Evolutionary conservation across 2,113 vertebrate species (phyloP).

Genomic region (Zingel zingel): DNA sequence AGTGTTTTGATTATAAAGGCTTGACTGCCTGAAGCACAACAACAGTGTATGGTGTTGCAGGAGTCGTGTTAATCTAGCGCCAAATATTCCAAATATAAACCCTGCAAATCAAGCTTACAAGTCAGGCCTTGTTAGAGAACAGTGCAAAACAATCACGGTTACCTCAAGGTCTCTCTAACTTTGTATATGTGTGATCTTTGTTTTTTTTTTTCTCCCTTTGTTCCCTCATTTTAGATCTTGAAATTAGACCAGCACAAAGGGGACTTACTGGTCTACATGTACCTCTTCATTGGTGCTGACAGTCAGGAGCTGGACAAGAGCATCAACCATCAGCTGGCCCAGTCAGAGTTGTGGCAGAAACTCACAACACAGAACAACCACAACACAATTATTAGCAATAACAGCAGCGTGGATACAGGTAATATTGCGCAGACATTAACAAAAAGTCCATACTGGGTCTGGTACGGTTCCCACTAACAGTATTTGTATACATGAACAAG

Average conservation of each 20-base stretch:
- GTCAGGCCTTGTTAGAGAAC: neutral
- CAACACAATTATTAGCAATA: neutral
- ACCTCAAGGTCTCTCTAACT: neutral
- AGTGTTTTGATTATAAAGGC: slow-evolving; percentile 4
- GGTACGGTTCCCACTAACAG: neutral
- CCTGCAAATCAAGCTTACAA: slow-evolving; percentile 8
- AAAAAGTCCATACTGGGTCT: neutral
- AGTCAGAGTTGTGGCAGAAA: slow-evolving; percentile 84
- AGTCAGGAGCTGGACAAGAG: slow-evolving; percentile 83
- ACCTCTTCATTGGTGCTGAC: slow-evolving; percentile 87
- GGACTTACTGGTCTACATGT: slow-evolving; percentile 82
- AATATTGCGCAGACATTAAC: neutral
- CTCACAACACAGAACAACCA: slow-evolving; percentile 8
- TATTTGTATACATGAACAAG: neutral
- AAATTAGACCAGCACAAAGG: slow-evolving; percentile 85
- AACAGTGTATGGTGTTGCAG: neutral
- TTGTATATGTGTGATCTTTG: neutral
- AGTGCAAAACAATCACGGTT: neutral
- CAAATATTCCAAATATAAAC: slow-evolving; percentile 9
- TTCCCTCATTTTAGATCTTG: slow-evolving; percentile 82
- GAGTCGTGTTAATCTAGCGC: neutral
- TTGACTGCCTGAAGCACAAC: neutral
- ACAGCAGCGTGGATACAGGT: slow-evolving; percentile 33
- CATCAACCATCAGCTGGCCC: slow-evolving; percentile 88
- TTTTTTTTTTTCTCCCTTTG: neutral